Conservation (phyloP, 30 jellyfish, hydroid and myxozoan genomes). For the Phacellophora camtschatica region DNA sequence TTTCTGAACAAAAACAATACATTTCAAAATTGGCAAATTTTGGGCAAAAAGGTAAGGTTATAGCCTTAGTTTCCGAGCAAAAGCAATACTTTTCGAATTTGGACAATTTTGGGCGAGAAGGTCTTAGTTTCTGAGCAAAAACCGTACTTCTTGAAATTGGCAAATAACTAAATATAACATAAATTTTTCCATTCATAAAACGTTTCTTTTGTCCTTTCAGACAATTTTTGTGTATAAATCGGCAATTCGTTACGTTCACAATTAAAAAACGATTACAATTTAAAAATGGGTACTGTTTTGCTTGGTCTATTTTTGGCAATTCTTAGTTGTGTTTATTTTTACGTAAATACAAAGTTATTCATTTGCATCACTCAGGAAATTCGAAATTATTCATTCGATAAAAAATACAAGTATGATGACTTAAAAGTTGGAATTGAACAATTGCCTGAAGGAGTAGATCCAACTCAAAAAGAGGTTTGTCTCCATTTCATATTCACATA, state of each 20-base stretch:
- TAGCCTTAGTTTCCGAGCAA: neutral
- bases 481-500: too few relatives aligned
- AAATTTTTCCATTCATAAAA: neutral
- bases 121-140: neutral
- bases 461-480: slow-evolving; percentile 89
- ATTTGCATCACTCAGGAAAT: slow-evolving; percentile 58
- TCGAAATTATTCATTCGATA: slow-evolving; percentile 75
- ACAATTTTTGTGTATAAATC: too few relatives aligned
- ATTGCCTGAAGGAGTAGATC: slow-evolving; percentile 93
- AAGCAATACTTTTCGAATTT: neutral
- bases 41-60: neutral
- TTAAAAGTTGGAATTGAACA: slow-evolving; percentile 48
- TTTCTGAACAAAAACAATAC: neutral
- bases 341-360: too few relatives aligned
- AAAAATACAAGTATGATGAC: slow-evolving; percentile 60
- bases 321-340: too few relatives aligned
- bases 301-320: too few relatives aligned
- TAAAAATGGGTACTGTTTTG: too few relatives aligned
- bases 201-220: neutral
- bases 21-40: neutral
- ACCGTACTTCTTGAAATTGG: neutral
- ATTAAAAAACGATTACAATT: too few relatives aligned
- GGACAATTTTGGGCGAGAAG: neutral
- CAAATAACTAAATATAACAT: neutral
- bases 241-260: too few relatives aligned